Evolutionary conservation across 2,113 vertebrate genomes (phyloP).

Genomic region (Pachycephala philippinensis): DNA sequence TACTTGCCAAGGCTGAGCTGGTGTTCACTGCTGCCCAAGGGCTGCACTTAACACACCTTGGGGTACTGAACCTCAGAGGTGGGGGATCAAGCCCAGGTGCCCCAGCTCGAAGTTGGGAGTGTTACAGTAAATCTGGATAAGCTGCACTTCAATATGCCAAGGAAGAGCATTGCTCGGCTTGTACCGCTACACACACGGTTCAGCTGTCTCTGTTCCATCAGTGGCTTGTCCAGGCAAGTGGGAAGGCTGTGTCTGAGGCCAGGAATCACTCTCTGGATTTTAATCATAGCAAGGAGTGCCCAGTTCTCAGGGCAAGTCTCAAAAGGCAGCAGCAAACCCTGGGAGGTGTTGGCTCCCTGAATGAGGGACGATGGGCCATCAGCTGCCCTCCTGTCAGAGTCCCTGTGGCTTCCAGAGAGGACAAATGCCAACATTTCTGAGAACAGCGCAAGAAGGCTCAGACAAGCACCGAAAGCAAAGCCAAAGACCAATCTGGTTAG

Average conservation of each 20-base stretch:
- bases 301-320: neutral
- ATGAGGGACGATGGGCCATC: neutral
- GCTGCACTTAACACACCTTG: neutral
- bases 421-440: neutral
- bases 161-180: neutral
- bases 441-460: neutral
- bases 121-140: neutral
- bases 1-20: neutral
- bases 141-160: neutral
- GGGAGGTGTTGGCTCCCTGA: neutral
- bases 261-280: neutral
- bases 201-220: neutral
- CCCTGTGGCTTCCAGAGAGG: neutral
- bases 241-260: neutral
- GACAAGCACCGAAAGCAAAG: neutral
- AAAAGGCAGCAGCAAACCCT: neutral
- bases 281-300: neutral
- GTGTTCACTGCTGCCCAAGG: neutral
- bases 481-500: neutral
- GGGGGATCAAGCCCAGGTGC: neutral
- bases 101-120: neutral
- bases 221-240: neutral
- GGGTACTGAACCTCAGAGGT: neutral
- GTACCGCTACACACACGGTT: neutral
- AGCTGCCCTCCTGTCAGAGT: neutral